These are phyloP conservation scores for Sinocyclocheilus grahami DNA, from an alignment of 2,113 vertebrate genomes.

Conservation along the genomic window DNA sequence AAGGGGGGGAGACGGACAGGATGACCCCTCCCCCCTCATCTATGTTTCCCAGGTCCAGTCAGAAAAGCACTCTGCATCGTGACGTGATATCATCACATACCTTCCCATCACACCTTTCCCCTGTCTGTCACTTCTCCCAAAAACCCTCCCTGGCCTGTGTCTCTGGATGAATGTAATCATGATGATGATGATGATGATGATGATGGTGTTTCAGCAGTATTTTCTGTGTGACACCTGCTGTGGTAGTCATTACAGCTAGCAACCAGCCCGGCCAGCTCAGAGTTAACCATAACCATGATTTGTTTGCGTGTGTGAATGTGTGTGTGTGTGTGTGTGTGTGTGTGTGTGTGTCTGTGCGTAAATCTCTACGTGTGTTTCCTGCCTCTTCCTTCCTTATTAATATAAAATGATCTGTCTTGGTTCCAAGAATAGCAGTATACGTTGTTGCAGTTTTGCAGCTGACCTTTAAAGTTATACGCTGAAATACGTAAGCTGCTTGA, in stretches of 20 bases:
- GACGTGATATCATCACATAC: constrained; percentile 71
- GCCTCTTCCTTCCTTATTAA: constrained; percentile 65
- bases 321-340: constrained; percentile 47
- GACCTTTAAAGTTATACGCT: constrained; percentile 57
- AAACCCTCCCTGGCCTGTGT: constrained; percentile 50
- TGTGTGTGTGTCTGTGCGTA: constrained; percentile 52
- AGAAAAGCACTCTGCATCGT: constrained; percentile 78
- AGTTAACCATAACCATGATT: constrained; percentile 33
- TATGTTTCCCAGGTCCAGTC: constrained; percentile 80
- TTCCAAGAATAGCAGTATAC: constrained; percentile 76
- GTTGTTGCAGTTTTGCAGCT: constrained; percentile 74
- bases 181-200: constrained; percentile 48
- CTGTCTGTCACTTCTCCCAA: constrained; percentile 25
- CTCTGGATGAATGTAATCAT: constrained; percentile 34
- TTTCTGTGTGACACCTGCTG: constrained; percentile 42
- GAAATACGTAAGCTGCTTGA: neutral
- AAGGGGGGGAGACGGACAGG: constrained; percentile 70
- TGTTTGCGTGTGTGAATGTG: constrained; percentile 46
- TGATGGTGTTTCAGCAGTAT: constrained; percentile 42
- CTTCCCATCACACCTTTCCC: constrained; percentile 55
- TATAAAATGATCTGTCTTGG: constrained; percentile 57
- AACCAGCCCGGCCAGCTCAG: constrained; percentile 43
- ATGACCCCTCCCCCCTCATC: constrained; percentile 69
- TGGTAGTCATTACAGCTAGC: constrained; percentile 42
- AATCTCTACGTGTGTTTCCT: constrained; percentile 17